phyloP scores from a whole-genome alignment of 2,113 vertebrate genomes.

The Tachycineta bicolor region DNA sequence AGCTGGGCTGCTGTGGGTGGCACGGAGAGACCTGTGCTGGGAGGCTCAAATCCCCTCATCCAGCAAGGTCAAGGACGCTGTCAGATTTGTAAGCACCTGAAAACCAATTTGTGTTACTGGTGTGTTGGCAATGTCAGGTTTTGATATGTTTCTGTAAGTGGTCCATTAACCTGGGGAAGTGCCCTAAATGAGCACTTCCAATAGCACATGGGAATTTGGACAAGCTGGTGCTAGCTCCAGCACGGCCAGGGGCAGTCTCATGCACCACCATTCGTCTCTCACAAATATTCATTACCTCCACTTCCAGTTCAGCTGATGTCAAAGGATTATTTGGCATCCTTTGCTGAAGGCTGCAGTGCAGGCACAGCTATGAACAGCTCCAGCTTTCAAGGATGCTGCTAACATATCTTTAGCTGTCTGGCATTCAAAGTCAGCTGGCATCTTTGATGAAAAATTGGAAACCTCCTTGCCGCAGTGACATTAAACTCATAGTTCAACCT shows the following conservation, averaged over 20 bases:
- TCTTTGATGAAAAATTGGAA: not conserved
- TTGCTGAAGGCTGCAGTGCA: not conserved
- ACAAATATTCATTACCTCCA: not conserved
- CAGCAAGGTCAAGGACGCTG: not conserved
- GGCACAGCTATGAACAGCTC: not conserved
- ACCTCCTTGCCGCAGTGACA: not conserved
- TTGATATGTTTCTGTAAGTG: not conserved
- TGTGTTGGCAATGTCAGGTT: not conserved
- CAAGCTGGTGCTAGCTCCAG: not conserved
- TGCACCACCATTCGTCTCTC: not conserved
- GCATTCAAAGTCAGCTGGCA: not conserved
- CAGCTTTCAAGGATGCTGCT: not conserved
- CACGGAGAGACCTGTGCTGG: not conserved
- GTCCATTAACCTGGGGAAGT: not conserved
- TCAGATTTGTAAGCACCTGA: not conserved
- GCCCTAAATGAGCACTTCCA: not conserved
- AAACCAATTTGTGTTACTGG: not conserved
- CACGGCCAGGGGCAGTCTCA: not conserved
- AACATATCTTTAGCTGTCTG: not conserved
- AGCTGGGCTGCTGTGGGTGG: not conserved
- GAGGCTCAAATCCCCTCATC: not conserved
- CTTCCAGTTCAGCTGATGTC: not conserved
- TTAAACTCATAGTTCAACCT: not conserved
- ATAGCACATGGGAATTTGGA: fast-evolving
- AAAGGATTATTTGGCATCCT: not conserved